phyloP scores from a whole-genome alignment of 2,888 invertebrate species.

The Synergus umbraculus region DNA sequence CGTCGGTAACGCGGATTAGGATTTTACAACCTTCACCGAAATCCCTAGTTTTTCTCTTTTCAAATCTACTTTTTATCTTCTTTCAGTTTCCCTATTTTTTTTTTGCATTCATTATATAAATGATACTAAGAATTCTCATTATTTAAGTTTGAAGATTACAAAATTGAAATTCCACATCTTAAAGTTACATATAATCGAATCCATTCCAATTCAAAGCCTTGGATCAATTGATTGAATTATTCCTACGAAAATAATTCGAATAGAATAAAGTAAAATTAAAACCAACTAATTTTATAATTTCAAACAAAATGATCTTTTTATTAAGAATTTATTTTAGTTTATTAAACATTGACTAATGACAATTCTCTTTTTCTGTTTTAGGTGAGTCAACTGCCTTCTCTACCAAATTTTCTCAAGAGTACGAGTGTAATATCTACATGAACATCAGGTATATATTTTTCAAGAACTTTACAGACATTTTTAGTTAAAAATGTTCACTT shows the following conservation, averaged over 20 bases:
- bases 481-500: neutral
- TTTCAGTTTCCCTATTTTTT: neutral
- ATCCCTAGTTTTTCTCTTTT: neutral
- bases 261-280: too few species aligned
- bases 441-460: slow-evolving; percentile 3
- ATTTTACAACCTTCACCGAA: neutral
- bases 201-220: too few species aligned
- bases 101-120: neutral
- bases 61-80: neutral
- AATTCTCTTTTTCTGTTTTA: neutral
- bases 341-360: too few species aligned
- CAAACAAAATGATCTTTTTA: too few species aligned
- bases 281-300: neutral
- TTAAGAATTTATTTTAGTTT: neutral
- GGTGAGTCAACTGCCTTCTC: slow-evolving; percentile 15
- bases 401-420: neutral
- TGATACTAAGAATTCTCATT: too few species aligned
- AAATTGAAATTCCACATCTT: too few species aligned
- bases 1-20: slow-evolving; percentile 5
- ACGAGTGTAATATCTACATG: slow-evolving; percentile 9
- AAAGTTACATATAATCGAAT: too few species aligned
- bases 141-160: too few species aligned
- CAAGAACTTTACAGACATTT: neutral
- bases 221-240: too few species aligned
- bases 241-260: too few species aligned